Evolutionary conservation across 2,113 vertebrate species (phyloP).

Genomic region (Apodemus sylvaticus): DNA sequence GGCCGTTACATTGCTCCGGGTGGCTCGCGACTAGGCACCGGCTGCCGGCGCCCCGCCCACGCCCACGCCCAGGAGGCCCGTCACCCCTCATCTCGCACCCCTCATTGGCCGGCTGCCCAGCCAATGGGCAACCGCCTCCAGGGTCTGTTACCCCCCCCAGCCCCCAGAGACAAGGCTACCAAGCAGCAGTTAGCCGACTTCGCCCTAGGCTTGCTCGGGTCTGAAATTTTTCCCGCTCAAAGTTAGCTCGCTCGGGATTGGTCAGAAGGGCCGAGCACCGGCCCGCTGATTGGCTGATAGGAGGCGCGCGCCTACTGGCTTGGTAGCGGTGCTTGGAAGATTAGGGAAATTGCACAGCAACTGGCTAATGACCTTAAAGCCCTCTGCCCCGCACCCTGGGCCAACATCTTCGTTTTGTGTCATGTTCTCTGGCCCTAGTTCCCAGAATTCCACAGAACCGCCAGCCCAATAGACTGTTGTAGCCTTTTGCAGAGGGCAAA

Average conservation of each 20-base stretch:
- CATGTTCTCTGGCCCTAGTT: neutral
- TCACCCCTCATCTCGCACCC: neutral
- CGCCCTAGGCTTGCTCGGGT: neutral
- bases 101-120: slow-evolving; percentile 65
- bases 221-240: slow-evolving; percentile 76
- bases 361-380: neutral
- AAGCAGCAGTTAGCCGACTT: slow-evolving; percentile 28
- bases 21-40: slow-evolving; percentile 9
- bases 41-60: neutral
- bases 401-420: neutral
- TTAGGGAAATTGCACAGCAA: slow-evolving; percentile 48
- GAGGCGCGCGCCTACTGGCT: neutral
- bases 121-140: slow-evolving; percentile 64
- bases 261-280: neutral
- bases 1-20: slow-evolving; percentile 65
- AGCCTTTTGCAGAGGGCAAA: neutral
- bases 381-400: fast-evolving
- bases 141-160: neutral
- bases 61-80: neutral
- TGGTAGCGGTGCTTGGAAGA: neutral
- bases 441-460: slow-evolving; percentile 50
- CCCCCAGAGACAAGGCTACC: slow-evolving; percentile 14
- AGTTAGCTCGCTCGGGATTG: slow-evolving; percentile 62
- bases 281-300: slow-evolving; percentile 51
- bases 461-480: neutral